Conservation (phyloP, 2,888 invertebrate genomes). For the Cetonia aurata region DNA sequence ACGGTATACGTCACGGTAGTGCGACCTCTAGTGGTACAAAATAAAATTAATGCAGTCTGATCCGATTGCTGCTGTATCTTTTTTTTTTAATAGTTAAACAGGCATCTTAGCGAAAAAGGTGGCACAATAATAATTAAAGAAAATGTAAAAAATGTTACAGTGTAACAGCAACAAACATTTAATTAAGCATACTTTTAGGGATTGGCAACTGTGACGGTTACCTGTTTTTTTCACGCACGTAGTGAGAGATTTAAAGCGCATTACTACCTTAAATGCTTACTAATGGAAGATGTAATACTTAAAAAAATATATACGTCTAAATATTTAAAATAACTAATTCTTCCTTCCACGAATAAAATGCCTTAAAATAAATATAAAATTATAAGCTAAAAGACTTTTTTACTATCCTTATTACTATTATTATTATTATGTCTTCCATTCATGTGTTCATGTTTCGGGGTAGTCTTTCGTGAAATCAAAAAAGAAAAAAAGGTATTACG, state of each 20-base stretch:
- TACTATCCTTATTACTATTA: background rate
- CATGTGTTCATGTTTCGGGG: constrained; percentile 9
- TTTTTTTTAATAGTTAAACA: too few relatives aligned
- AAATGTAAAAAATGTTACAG: too few relatives aligned
- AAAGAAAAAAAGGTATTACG: constrained; percentile 1
- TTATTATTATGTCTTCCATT: constrained; percentile 31
- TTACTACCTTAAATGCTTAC: constrained; percentile 10
- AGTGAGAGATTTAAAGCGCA: background rate
- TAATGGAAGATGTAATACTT: constrained; percentile 30
- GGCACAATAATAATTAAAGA: too few relatives aligned
- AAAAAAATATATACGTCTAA: background rate
- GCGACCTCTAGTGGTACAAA: too few relatives aligned
- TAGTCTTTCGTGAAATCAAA: background rate
- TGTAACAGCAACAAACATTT: background rate
- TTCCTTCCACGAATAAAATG: constrained; percentile 10
- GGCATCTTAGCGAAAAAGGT: too few relatives aligned
- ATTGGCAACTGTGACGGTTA: constrained; percentile 9
- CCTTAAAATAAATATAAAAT: constrained; percentile 15
- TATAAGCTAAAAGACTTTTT: constrained; percentile 6
- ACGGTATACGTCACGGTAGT: too few relatives aligned
- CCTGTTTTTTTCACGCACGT: background rate
- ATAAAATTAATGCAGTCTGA: too few relatives aligned
- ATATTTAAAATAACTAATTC: constrained; percentile 2
- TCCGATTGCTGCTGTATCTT: too few relatives aligned
- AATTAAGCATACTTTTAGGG: too few relatives aligned